Evolutionary conservation across 2,797 vertebrate genomes (phyloP), one percentile per base, ranked within the genome.

Genomic region (Tamandua tetradactyla): DNA sequence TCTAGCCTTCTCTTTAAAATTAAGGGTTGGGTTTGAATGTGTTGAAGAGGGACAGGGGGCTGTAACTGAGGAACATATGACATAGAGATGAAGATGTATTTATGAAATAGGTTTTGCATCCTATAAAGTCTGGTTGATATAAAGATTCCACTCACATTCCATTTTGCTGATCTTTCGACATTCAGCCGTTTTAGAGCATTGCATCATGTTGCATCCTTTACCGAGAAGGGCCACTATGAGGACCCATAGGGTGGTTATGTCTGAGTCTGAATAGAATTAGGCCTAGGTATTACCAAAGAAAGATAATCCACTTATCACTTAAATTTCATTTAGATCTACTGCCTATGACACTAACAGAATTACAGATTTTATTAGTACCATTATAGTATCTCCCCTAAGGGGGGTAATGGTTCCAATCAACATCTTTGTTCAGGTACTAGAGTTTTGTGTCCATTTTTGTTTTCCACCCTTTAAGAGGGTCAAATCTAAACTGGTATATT

Each of bases 301-400:
- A 83, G 27, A 64, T 4, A 81, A 61, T 11, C 30, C 68, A 22
- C 23, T 85, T 20, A 64, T 83, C 64, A 42, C 5, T 93, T 20
- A 91, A 55, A 30, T 82, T 91, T 81, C n/a, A 66, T 57, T 93
- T 87, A 17, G 25, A 37, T 87, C 44, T 95, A 27, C 12, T 83
- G 7, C 79, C 64, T 76, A 83, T 55, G 52, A 66, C 7, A 61
- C 18, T 75, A 52, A 87, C 12, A 83, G 12, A 44, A 35, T 72
- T 37, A n/a, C 68, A 75, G 61, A 71, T 35, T 42, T 57, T 1
- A 44, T 68, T 13, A 87, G 2, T 37, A 47, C 4, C 10, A 27
- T 84, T 61, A 32, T 40, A 62, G 2, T 40, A 32, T 75, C 17
- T 89, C n/a, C 71, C 7, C 10, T 42, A 69, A 68, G 25, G 17